Evolutionary conservation across 2,113 vertebrate species (phyloP).

Genomic region (Aldabrachelys gigantea): DNA sequence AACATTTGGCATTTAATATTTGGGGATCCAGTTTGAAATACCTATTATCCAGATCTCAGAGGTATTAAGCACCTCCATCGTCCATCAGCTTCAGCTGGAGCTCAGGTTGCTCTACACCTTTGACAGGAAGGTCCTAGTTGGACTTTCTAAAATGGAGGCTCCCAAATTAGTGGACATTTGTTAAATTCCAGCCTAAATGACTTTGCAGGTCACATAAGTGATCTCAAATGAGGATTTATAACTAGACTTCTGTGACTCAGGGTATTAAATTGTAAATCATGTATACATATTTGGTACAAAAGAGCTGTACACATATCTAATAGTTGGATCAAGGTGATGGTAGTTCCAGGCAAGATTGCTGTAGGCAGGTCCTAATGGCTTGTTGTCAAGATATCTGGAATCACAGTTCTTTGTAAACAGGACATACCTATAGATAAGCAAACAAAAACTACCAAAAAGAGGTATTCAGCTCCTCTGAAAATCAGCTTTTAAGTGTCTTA

Average conservation of each 20-base stretch:
- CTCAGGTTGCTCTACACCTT: background rate
- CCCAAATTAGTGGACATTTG: background rate
- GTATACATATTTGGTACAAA: too few species aligned
- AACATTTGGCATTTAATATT: rapidly evolving
- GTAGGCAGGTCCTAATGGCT: too few species aligned
- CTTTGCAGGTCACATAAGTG: background rate
- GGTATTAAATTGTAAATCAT: too few species aligned
- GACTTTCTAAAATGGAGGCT: background rate
- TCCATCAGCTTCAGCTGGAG: rapidly evolving
- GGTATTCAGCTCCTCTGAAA: too few species aligned
- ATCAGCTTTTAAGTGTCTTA: background rate
- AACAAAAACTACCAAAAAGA: background rate
- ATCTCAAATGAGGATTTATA: background rate
- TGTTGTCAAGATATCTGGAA: too few species aligned
- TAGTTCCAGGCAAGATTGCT: too few species aligned
- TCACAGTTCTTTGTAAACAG: background rate
- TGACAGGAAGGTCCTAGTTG: background rate
- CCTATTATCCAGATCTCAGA: rapidly evolving
- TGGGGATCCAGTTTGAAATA: background rate
- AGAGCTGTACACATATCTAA: too few species aligned
- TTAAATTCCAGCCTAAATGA: background rate
- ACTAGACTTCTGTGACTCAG: too few species aligned
- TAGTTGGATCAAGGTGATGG: too few species aligned
- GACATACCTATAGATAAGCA: background rate
- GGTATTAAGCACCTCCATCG: background rate